Conservation (phyloP, 1,140 invertebrate genomes). For the Dryas iulia region DNA sequence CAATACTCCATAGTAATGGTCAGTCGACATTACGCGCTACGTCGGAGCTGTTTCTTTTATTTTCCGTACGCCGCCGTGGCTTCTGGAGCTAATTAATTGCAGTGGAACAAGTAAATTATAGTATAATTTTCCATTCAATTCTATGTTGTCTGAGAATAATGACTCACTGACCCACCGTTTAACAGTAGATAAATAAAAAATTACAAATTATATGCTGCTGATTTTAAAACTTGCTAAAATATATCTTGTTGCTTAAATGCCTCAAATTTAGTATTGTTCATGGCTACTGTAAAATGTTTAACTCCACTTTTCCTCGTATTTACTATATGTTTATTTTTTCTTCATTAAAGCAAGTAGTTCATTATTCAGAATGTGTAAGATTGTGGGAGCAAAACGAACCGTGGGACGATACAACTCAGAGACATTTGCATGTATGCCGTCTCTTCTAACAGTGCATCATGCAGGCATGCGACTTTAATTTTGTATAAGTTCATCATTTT, state of each 20-base stretch:
- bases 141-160: background rate
- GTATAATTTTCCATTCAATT: background rate
- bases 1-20: background rate
- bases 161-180: background rate
- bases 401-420: slow-evolving; percentile 19
- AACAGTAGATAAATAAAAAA: background rate
- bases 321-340: too few relatives aligned
- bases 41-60: background rate
- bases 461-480: slow-evolving; percentile 7
- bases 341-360: slow-evolving; percentile 5
- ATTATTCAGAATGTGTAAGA: slow-evolving; percentile 28
- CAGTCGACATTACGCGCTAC: background rate
- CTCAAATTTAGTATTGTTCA: too few relatives aligned
- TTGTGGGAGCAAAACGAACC: slow-evolving; percentile 20
- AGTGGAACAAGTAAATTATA: slow-evolving; percentile 1
- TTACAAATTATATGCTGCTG: background rate
- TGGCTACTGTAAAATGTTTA: too few relatives aligned
- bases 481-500: too few relatives aligned
- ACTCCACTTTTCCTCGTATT: too few relatives aligned
- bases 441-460: slow-evolving; percentile 13
- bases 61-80: background rate
- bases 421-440: slow-evolving; percentile 17
- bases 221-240: background rate
- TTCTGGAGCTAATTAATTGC: background rate
- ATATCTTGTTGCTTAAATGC: background rate